Evolutionary conservation across 2,888 invertebrate species (phyloP), one percentile per base, ranked within the genome.

Genomic region (Tetranychus piercei): DNA sequence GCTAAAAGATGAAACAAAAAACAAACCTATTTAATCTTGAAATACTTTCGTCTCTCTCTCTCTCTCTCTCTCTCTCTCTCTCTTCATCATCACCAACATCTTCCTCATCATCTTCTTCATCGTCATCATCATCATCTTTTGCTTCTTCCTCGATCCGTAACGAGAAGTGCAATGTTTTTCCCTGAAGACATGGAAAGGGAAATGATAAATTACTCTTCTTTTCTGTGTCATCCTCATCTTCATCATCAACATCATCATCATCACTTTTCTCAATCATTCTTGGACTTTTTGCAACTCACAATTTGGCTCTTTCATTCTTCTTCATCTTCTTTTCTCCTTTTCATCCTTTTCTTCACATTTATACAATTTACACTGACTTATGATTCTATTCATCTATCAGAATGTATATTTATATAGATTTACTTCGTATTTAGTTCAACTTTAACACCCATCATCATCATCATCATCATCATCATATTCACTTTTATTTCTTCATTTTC

Each of bases 111-210:
- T 65, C 55, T 55, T 55, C 74, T 4, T 74, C 74, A 44, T 74
- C 74, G n/a, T 34, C 67, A 9, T 73, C 73, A 9, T 74, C 74
- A 44, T 74, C 74, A 43, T 67, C 74, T 18, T 43, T 22, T 6
- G 23, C 44, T 44, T 34, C 66, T 22, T 74, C 74, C 8, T 74
- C 74, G 44, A 69, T 69, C 8, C 44, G 69, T 45, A 44, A 67
- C 69, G 20, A 45, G 34, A 69, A 67, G 22, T 34, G 69, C 44
- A 69, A 74, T 11, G 74, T 69, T 15, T 55, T 55, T 55, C 55
- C 55, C 55, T 15, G 15, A 55, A 55, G 55, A 55, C 55, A 15
- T 15, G 55, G 55, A 55, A 55, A 55, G 55, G 55, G 55, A 55
- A 55, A 55, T 55, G 55, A 55, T 55, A 55, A 55, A 55, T 55